These are phyloP conservation scores for Theodoxus fluviatilis DNA, from an alignment of 2,888 invertebrate species.

Conservation along the genomic window DNA sequence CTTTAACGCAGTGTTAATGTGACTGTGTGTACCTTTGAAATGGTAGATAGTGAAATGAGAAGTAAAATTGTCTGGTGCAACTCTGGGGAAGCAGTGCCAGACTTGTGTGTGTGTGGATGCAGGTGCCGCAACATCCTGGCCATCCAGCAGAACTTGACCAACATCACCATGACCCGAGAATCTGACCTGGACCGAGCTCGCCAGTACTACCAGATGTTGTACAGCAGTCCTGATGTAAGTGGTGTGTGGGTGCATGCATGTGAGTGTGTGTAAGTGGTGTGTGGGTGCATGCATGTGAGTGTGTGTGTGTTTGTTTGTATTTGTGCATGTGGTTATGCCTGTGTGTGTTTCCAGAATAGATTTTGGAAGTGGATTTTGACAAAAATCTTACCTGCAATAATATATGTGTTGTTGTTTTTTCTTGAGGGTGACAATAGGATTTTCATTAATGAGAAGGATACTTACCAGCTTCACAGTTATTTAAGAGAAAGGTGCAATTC, in stretches of 20 bases:
- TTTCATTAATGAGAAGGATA: no score
- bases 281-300: neutral
- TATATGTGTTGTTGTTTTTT: no score
- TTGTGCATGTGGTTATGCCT: neutral
- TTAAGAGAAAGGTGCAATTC: no score
- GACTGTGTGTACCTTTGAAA: no score
- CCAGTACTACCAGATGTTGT: constrained; percentile 86
- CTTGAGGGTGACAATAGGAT: no score
- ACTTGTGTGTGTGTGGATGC: constrained; percentile 23
- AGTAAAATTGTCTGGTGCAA: neutral
- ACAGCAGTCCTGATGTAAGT: constrained; percentile 80
- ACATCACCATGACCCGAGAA: constrained; percentile 82
- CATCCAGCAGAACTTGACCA: constrained; percentile 82
- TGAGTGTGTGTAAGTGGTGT: neutral
- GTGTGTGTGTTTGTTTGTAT: neutral
- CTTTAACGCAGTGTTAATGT: no score
- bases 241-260: no score
- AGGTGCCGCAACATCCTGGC: constrained; percentile 83
- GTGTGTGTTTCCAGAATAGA: neutral
- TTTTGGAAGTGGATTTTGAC: no score
- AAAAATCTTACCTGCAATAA: no score
- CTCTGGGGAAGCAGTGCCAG: neutral
- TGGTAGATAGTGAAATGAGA: neutral
- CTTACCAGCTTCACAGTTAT: no score
- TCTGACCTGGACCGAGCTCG: constrained; percentile 87